phyloP scores from a whole-genome alignment of 2,113 vertebrate species.

The Hymenochirus boettgeri region DNA sequence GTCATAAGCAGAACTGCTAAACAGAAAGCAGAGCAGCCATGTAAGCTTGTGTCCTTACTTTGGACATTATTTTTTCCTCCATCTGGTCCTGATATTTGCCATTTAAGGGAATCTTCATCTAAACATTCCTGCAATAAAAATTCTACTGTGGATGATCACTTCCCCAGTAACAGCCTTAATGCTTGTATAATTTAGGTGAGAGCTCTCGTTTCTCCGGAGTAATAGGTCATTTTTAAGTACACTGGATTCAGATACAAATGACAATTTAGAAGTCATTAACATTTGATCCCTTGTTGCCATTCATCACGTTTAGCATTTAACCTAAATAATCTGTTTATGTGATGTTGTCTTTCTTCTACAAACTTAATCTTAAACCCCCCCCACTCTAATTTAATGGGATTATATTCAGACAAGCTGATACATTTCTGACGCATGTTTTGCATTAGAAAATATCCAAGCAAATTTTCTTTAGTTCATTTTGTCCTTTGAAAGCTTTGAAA shows the following conservation, averaged over 20 bases:
- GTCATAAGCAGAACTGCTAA: conserved; percentile 48
- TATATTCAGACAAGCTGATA: conserved; percentile 51
- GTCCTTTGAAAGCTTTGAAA: no score
- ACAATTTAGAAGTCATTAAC: conserved; percentile 58
- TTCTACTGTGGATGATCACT: conserved; percentile 35
- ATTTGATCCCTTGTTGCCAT: conserved; percentile 58
- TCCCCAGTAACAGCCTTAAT: conserved; percentile 45
- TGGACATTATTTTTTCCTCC: conserved; percentile 44
- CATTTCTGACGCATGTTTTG: conserved; percentile 44
- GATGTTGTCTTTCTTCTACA: conserved; percentile 37
- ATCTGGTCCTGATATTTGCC: conserved; percentile 45
- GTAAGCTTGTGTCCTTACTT: conserved; percentile 46
- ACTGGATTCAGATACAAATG: conserved; percentile 43
- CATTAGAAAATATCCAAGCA: no score
- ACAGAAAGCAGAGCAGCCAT: conserved; percentile 56
- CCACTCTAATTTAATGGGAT: conserved; percentile 20
- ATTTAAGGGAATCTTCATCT: conserved; percentile 53
- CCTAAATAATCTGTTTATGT: conserved; percentile 50
- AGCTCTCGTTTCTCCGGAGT: conserved; percentile 50
- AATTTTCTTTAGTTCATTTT: no score
- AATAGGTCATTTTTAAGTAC: conserved; percentile 49
- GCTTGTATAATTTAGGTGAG: conserved; percentile 46
- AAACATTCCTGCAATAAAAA: conserved; percentile 49
- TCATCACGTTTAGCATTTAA: conserved; percentile 53
- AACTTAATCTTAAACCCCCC: conserved; percentile 40